Conservation (phyloP, 2,888 invertebrate species). For the Tinea trinotella region DNA sequence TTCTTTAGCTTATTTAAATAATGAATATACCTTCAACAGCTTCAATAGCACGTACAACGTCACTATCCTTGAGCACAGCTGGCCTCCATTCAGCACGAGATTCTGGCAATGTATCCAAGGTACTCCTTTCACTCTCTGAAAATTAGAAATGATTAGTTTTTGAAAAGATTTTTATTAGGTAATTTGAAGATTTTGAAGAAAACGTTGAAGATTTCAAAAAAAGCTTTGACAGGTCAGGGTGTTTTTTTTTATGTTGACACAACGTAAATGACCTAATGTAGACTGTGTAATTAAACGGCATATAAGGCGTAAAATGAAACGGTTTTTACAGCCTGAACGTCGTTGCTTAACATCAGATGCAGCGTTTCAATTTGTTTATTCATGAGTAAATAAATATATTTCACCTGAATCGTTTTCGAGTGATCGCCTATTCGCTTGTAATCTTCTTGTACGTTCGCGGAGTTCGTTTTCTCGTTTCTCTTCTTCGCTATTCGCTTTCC, state of each 20-base stretch:
- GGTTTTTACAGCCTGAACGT: neutral
- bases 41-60: slow-evolving; percentile 88
- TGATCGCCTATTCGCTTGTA: slow-evolving; percentile 81
- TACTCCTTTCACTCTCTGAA: slow-evolving; percentile 84
- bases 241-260: too few species aligned
- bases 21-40: slow-evolving; percentile 81
- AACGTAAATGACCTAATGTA: too few species aligned
- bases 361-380: neutral
- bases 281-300: too few species aligned
- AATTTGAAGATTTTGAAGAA: too few species aligned
- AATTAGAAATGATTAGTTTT: neutral
- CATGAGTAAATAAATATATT: slow-evolving; percentile 16
- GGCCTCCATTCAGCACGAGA: slow-evolving; percentile 84
- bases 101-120: slow-evolving; percentile 83
- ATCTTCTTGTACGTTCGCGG: slow-evolving; percentile 75
- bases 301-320: too few species aligned
- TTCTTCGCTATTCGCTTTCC: slow-evolving; percentile 88
- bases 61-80: slow-evolving; percentile 82
- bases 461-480: slow-evolving; percentile 81
- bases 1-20: slow-evolving; percentile 13
- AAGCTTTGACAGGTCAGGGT: too few species aligned
- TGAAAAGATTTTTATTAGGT: too few species aligned
- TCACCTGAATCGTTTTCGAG: slow-evolving; percentile 89
- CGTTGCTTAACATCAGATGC: neutral
- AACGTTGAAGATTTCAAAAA: too few species aligned